Evolutionary conservation across 1,140 invertebrate species (phyloP), one percentile per base, ranked within the genome.

Genomic region (Diorhabda elongata): DNA sequence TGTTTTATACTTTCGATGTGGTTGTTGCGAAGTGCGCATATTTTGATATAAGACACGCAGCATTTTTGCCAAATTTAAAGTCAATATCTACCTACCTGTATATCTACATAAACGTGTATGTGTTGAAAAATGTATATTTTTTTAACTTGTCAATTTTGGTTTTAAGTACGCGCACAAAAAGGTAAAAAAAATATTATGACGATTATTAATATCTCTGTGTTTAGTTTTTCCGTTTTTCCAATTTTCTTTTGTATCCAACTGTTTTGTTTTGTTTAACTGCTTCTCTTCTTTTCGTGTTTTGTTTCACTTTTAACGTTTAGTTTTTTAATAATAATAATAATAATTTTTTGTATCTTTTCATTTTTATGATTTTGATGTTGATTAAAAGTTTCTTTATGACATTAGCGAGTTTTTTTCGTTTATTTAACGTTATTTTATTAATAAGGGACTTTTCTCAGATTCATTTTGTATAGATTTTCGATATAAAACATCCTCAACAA

Each of bases 11-110:
- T 26, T 26, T 26, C 1, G 26, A 26, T 26, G 26, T 26, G 26
- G 26, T 26, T 26, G 26, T 26, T 26, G 26, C 26, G 26, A 26
- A 26, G 26, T 26, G 26, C 26, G 26, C 26, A 26, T 26, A 26
- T 26, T 26, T 26, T 26, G 26, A 26, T 26, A 26, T 26, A 69
- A 69, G 74, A 73, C 70, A 72, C 71, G 72, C 69, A 71, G 71
- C 71, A 74, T 75, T 78, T 80, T 79, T 80, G 79, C 79, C 78
- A 80, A 80, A 80, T 79, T 79, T 71, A 74, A 79, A 80, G 79
- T 80, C 79, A 80, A 80, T 80, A 80, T 80, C 77, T 80, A 80
- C 75, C 76, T 77, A 77, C 78, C 67, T 74, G 74, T 69, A 72
- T 66, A 68, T 78, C 67, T 74, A 75, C 69, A 72, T 68, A 68